Base-by-base conservation (phyloP, 2,113 vertebrate genomes). In the Pelmatolapia mariae region DNA sequence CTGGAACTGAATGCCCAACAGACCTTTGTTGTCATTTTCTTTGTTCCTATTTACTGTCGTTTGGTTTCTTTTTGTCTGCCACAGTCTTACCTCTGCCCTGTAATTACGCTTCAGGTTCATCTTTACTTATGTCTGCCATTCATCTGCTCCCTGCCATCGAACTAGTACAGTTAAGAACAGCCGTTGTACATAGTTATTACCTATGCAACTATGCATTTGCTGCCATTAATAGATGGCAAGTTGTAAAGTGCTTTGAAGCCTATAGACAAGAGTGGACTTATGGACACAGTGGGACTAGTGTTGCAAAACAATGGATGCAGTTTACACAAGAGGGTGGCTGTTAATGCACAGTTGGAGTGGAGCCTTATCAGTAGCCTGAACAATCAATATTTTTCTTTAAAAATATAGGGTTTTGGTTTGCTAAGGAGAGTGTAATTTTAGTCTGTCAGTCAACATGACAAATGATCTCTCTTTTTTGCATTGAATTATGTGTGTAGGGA, bases 71-170 rank as follows among this genome's bases (percentile, higher is more conserved):
- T 92, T 87, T 84, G 87, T 86, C 66, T 92, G 79, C 81, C 53
- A 33, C 63, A 89, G 47, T 81, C 79, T 92, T 80, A 90, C 59
- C 79, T 79, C 71, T 84, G 82, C 84, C 82, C 87, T 94, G 90
- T 94, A 92, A 94, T 95, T 95, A 95, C 56, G 52, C 83, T 63
- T 81, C 24, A 89, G 81, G 86, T 93, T 87, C 53, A 89, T 90
- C 82, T 91, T 61, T 89, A 85, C 82, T 84, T 82, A 84, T 82
- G 53, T 80, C 52, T 90, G 76, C 88, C 78, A 81, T 86, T 89
- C 56, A 76, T 91, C 80, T 80, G 57, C 86, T 89, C 82, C 87
- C 85, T 83, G 6, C 86, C 71, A 80, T 87, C 80, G 31, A 18
- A 66, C 68, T 71, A 52, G 63, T 54, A 59, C 50, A 73, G 66